A percentile compares a stretch with the other conserved stretches of the same genome.
These are phyloP conservation scores for Pararge aegeria DNA, from an alignment of 1,140 invertebrate species.

Conservation along the genomic window DNA sequence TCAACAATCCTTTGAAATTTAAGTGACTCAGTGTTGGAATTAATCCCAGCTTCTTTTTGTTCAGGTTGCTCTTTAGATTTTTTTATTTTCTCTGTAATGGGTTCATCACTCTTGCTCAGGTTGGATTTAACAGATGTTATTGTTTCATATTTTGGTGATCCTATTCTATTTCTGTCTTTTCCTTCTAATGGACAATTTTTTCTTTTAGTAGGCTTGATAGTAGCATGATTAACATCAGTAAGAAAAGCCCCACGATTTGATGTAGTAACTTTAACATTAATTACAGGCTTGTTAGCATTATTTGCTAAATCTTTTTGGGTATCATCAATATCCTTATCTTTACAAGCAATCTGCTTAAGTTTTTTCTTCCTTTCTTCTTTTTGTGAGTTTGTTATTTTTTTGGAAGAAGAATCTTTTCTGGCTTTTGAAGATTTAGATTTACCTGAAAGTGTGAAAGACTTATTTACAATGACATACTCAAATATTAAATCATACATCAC, in stretches of 20 bases:
- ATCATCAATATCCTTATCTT: slow-evolving; percentile 45
- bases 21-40: not conserved
- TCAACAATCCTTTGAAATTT: not conserved
- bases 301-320: slow-evolving; percentile 18
- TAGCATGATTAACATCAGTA: slow-evolving; percentile 32
- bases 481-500: not conserved
- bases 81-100: not conserved
- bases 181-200: slow-evolving; percentile 31
- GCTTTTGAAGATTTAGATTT: slow-evolving; percentile 36
- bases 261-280: slow-evolving; percentile 55
- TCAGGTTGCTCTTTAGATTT: too few relatives aligned
- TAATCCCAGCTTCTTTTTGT: slow-evolving; percentile 5
- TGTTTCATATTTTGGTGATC: slow-evolving; percentile 8
- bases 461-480: not conserved
- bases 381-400: slow-evolving; percentile 43
- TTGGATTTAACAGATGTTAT: slow-evolving; percentile 5
- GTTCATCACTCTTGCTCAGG: slow-evolving; percentile 6
- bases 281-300: slow-evolving; percentile 35
- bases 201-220: slow-evolving; percentile 37
- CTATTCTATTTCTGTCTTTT: slow-evolving; percentile 20
- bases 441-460: slow-evolving; percentile 30
- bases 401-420: slow-evolving; percentile 33
- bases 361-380: slow-evolving; percentile 69
- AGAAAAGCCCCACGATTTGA: slow-evolving; percentile 59
- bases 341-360: slow-evolving; percentile 61